Evolutionary conservation across 2,113 vertebrate species (phyloP).

Genomic region (Heterotis niloticus): DNA sequence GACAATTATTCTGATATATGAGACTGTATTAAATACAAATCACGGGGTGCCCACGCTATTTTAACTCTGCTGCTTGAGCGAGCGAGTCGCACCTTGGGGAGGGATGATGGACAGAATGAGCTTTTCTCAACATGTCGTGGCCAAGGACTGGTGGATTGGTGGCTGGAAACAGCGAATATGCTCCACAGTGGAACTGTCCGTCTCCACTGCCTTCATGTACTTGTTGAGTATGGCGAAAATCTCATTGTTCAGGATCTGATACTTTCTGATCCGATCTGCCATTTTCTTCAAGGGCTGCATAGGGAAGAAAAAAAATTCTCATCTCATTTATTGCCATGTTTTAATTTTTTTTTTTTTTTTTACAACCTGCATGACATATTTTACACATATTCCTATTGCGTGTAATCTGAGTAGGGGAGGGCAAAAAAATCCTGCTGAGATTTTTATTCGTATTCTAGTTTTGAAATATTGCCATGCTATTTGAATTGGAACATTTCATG

Average conservation of each 20-base stretch:
- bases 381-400: too few species aligned
- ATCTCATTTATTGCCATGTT: neutral
- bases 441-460: too few species aligned
- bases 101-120: neutral
- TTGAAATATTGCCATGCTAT: neutral
- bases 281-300: constrained; percentile 95
- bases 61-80: neutral
- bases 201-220: constrained; percentile 98
- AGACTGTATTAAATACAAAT: neutral
- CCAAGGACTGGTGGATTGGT: constrained; percentile 96
- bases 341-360: neutral
- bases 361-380: too few species aligned
- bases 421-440: too few species aligned
- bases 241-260: constrained; percentile 98
- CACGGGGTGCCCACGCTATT: neutral
- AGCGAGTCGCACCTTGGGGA: neutral
- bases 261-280: constrained; percentile 97
- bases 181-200: constrained; percentile 95
- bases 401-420: too few species aligned
- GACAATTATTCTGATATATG: neutral
- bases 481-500: neutral
- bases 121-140: constrained; percentile 85
- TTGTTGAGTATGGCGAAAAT: constrained; percentile 98
- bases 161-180: constrained; percentile 98
- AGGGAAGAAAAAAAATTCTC: constrained; percentile 16